A percentile compares a stretch with the other conserved stretches of the same genome.
phyloP scores from a whole-genome alignment of 2,797 vertebrate genomes.

The Melopsittacus undulatus region DNA sequence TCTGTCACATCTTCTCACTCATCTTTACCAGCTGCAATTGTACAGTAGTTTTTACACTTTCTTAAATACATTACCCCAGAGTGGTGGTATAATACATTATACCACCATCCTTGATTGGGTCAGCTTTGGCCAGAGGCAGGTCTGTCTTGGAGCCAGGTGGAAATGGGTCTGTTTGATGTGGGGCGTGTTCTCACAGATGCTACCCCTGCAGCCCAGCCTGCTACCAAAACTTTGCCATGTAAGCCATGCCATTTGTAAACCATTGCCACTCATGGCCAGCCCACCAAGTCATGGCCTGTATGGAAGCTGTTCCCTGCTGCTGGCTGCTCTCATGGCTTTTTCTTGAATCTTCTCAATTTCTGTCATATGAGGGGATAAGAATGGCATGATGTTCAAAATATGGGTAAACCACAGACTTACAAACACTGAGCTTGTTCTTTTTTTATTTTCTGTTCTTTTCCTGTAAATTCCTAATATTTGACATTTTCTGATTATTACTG shows the following conservation, averaged over 20 bases:
- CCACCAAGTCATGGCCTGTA: not conserved
- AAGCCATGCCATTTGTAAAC: no score
- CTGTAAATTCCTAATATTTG: not conserved
- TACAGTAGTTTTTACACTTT: not conserved
- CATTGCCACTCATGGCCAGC: not conserved
- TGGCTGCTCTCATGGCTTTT: not conserved
- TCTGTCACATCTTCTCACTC: not conserved
- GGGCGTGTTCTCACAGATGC: not conserved
- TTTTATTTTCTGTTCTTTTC: not conserved
- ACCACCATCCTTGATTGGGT: not conserved
- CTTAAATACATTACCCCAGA: not conserved
- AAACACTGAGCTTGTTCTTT: not conserved
- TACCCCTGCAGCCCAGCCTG: not conserved
- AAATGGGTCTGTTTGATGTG: not conserved
- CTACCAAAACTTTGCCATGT: not conserved
- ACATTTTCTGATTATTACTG: not conserved
- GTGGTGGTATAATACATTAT: not conserved
- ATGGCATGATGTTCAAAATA: not conserved
- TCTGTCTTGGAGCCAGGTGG: not conserved
- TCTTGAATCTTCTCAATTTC: not conserved
- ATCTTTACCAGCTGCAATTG: not conserved
- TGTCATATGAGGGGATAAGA: not conserved
- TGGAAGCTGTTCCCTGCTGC: not conserved
- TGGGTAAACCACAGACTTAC: not conserved
- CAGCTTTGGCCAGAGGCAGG: not conserved